These are phyloP conservation scores for Stenotaenia linearis DNA, from an alignment of 2,888 invertebrate species.

Conservation along the genomic window DNA sequence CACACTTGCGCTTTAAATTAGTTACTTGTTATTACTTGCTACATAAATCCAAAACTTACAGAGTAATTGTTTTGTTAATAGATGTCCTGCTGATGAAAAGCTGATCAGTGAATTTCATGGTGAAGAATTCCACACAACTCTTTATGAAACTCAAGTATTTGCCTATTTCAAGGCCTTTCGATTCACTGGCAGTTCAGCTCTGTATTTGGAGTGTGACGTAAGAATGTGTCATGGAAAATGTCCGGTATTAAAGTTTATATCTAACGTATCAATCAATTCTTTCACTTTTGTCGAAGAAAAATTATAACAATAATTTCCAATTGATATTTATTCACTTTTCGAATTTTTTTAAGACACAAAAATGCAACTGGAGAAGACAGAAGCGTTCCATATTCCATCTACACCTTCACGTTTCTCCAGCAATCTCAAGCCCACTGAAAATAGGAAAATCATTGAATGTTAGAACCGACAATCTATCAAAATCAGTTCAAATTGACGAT, in stretches of 20 bases:
- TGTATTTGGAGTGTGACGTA: conserved; percentile 91
- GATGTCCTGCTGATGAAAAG: conserved; percentile 88
- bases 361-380: conserved; percentile 41
- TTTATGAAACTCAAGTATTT: conserved; percentile 88
- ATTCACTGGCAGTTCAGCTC: conserved; percentile 86
- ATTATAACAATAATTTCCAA: too few species aligned
- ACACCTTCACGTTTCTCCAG: conserved; percentile 47
- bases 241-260: too few species aligned
- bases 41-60: too few species aligned
- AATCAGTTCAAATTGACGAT: neutral
- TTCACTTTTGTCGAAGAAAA: too few species aligned
- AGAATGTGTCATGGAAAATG: conserved; percentile 92
- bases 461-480: conserved; percentile 37
- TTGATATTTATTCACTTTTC: too few species aligned
- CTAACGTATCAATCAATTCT: too few species aligned
- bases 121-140: conserved; percentile 70
- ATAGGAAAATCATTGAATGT: conserved; percentile 83
- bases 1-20: too few species aligned
- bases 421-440: conserved; percentile 78
- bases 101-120: conserved; percentile 85
- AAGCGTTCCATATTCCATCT: conserved; percentile 53
- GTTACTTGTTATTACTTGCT: too few species aligned
- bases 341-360: conserved; percentile 40
- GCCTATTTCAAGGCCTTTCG: conserved; percentile 93
- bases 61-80: conserved; percentile 44